Evolutionary conservation across 2,888 invertebrate genomes (phyloP).

Genomic region (Lasioglossum marginatum): DNA sequence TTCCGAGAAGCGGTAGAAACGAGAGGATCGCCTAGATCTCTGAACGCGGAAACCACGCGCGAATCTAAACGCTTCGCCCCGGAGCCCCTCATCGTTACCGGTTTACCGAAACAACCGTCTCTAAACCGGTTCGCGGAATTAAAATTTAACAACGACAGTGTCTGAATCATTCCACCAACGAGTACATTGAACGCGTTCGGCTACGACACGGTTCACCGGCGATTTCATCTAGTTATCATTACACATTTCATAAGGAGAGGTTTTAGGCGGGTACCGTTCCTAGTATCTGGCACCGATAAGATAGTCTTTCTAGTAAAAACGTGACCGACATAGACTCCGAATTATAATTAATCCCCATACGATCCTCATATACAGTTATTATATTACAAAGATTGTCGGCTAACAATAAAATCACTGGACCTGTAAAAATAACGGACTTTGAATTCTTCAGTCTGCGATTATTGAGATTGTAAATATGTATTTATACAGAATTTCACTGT

Average conservation of each 20-base stretch:
- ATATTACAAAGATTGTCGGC: neutral
- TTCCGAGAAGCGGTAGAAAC: slow-evolving; percentile 20
- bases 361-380: neutral
- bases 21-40: slow-evolving; percentile 39
- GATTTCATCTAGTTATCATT: neutral
- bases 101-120: slow-evolving; percentile 64
- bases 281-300: neutral
- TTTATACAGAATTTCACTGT: neutral
- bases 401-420: neutral
- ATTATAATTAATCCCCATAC: neutral
- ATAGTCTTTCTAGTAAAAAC: neutral
- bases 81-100: slow-evolving; percentile 63
- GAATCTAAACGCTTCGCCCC: slow-evolving; percentile 35
- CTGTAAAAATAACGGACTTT: neutral
- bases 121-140: slow-evolving; percentile 59
- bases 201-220: slow-evolving; percentile 18
- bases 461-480: neutral
- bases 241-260: slow-evolving; percentile 1
- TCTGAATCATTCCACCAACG: slow-evolving; percentile 37
- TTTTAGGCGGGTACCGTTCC: neutral
- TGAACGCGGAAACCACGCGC: slow-evolving; percentile 50
- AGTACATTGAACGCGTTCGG: slow-evolving; percentile 34
- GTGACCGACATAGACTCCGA: neutral
- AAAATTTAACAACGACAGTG: slow-evolving; percentile 51
- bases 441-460: neutral